Evolutionary conservation across 1,140 invertebrate genomes (phyloP).

Genomic region (Metopolophium dirhodum): DNA sequence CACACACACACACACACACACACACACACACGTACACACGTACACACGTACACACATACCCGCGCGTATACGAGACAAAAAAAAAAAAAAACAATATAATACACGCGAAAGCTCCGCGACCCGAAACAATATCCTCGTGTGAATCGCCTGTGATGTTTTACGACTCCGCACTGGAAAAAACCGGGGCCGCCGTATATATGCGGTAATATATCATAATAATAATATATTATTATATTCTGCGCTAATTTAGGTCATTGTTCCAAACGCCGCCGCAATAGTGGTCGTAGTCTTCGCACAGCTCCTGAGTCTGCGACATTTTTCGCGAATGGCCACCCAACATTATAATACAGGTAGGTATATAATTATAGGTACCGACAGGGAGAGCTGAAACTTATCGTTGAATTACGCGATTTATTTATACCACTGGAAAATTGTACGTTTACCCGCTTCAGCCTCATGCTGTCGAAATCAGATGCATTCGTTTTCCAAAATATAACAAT

Average conservation of each 20-base stretch:
- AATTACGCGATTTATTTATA: no score
- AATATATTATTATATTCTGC: not conserved
- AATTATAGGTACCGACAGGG: no score
- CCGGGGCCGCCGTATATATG: not conserved
- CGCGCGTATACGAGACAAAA: no score
- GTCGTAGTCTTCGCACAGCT: not conserved
- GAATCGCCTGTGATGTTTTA: constrained; percentile 17
- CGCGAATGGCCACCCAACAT: no score
- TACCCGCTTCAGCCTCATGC: no score
- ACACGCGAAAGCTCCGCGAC: not conserved
- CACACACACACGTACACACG: not conserved
- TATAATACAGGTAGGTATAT: no score
- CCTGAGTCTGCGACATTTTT: not conserved
- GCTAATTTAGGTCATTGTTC: constrained; percentile 44
- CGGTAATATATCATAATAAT: not conserved
- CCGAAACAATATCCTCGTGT: constrained; percentile 55
- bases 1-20: not conserved
- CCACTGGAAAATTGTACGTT: no score
- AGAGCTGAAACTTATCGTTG: no score
- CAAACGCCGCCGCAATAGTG: not conserved
- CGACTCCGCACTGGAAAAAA: not conserved
- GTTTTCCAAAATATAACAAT: not conserved
- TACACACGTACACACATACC: no score
- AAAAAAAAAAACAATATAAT: constrained; percentile 15
- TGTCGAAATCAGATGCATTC: not conserved